These are phyloP conservation scores for Acomys russatus DNA, from an alignment of 2,797 vertebrate genomes.

Conservation along the genomic window DNA sequence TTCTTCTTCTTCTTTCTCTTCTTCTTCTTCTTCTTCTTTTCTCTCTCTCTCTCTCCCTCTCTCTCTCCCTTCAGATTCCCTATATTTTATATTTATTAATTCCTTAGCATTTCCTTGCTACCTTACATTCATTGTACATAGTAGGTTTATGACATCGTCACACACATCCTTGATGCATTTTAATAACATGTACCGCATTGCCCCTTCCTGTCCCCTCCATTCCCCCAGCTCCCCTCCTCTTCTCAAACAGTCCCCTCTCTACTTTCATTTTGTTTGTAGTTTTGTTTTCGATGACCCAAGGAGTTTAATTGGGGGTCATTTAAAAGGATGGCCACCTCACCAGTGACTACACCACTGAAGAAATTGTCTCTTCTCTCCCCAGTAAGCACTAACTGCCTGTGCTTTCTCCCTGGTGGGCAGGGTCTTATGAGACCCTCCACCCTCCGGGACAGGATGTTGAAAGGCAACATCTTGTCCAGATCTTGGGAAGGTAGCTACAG, in stretches of 20 bases:
- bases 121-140: neutral
- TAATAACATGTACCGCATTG: neutral
- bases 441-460: too few species aligned
- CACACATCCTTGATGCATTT: neutral
- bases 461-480: neutral
- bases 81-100: neutral
- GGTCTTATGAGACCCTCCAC: neutral
- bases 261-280: neutral
- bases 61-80: neutral
- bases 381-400: too few species aligned
- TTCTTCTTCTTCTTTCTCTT: too few species aligned
- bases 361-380: neutral
- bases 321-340: neutral
- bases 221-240: too few species aligned
- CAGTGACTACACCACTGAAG: too few species aligned
- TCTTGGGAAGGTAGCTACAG: too few species aligned
- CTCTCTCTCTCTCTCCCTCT: neutral
- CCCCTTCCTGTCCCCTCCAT: neutral
- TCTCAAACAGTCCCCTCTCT: neutral
- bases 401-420: too few species aligned
- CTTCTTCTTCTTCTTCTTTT: neutral
- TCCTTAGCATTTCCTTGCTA: neutral
- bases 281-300: neutral
- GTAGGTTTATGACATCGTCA: neutral
- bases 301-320: neutral